Percentiles rank a stretch among this genome's conserved stretches.
Evolutionary conservation across 2,113 vertebrate species (phyloP).

Genomic region (Chlorodrepanis virens): DNA sequence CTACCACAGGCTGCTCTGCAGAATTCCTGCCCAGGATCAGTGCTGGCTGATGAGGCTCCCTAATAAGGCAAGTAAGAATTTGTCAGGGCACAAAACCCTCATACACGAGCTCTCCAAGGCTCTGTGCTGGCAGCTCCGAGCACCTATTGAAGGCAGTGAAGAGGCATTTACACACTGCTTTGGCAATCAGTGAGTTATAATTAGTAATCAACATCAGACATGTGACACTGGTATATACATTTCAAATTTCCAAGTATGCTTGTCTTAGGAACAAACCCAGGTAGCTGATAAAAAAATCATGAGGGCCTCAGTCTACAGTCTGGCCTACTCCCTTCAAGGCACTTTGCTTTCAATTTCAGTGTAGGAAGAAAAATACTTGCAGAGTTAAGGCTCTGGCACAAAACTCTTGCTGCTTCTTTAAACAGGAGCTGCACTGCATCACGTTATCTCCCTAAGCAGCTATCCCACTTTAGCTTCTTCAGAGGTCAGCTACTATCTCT

Average conservation of each 20-base stretch:
- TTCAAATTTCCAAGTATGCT: background rate
- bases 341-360: background rate
- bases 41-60: background rate
- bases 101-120: fast-evolving
- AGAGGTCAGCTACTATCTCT: slow-evolving; percentile 39
- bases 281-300: background rate
- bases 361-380: background rate
- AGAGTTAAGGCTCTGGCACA: background rate
- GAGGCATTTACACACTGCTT: background rate
- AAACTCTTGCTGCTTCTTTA: background rate
- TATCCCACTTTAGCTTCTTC: slow-evolving; percentile 40
- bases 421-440: background rate
- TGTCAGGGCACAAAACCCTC: background rate
- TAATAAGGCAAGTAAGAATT: background rate
- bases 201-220: background rate
- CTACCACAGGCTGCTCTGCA: fast-evolving
- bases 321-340: background rate
- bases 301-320: background rate
- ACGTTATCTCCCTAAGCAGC: background rate
- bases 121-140: background rate
- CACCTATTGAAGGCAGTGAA: background rate
- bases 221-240: background rate
- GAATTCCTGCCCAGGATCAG: background rate
- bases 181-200: background rate
- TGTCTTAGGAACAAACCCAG: background rate